Evolutionary conservation across 30 jellyfish, hydroid and myxozoan genomes (phyloP), one percentile per base, ranked within the genome.

Genomic region (Sanderia malayensis): DNA sequence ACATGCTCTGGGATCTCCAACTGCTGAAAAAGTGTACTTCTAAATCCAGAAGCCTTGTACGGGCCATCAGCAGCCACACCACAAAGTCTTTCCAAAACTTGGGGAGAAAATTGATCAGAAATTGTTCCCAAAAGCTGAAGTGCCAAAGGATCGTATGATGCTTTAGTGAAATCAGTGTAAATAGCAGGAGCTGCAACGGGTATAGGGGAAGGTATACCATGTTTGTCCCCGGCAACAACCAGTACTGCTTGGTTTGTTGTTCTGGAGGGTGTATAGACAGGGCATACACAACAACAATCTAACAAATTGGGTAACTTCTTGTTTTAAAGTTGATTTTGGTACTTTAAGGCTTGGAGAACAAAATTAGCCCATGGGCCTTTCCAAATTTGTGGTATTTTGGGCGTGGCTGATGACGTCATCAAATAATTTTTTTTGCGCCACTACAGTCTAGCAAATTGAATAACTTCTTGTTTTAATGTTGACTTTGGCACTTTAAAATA

Each of bases 171-270:
- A 4, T 57, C 68, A n/a, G 9, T 57, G 68, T 57, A 57, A 57
- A 57, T 21, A 6, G 9, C 21, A 57, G 68, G 68, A 6, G 27
- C 68, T 6, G 68, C 68, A 9, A 57, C 31, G 32, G 79, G 68
- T 66, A 66, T 66, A 26, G 69, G 68, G 22, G 15, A 34, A 20
- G 79, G 68, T 1, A 31, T 70, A 4, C 82, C 82, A 70, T 31
- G 41, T 70, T 70, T 26, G 24, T 70, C 53, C 18, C 82, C 21
- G 73, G 82, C 82, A 10, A 70, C 82, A 45, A 70, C 25, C 72
- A 70, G 70, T 45, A 31, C 53, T 70, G 70, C 82, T 46, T 70
- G 82, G 25, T 70, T 70, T 21, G 82, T 70, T 13, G 82, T 25
- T 46, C 82, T 24, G 3, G 72, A 45, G 11, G 72, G 72, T 46